phyloP scores from a whole-genome alignment of 1,140 invertebrate genomes.

The Epicauta chinensis region DNA sequence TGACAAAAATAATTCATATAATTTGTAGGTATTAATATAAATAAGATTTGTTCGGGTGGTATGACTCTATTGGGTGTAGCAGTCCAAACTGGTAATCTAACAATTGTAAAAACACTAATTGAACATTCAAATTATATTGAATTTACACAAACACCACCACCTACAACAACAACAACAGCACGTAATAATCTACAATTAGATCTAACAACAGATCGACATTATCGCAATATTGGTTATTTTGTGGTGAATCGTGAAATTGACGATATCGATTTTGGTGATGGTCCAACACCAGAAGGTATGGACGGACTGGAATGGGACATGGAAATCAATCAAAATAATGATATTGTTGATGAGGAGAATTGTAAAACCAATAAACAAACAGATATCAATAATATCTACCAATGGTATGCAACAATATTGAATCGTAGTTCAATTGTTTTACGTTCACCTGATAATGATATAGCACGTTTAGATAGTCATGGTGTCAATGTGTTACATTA shows the following conservation, averaged over 20 bases:
- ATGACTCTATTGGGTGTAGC: constrained; percentile 45
- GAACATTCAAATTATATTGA: constrained; percentile 17
- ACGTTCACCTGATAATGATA: constrained; percentile 36
- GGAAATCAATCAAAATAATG: constrained; percentile 42
- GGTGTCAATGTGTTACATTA: constrained; percentile 54
- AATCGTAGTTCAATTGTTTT: constrained; percentile 47
- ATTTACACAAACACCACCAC: constrained; percentile 12
- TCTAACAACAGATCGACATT: constrained; percentile 18
- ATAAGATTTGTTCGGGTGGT: constrained; percentile 44
- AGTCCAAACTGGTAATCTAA: constrained; percentile 44
- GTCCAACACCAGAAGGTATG: constrained; percentile 54
- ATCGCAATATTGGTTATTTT: constrained; percentile 43
- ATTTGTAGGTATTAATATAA: constrained; percentile 45
- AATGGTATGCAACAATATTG: constrained; percentile 51
- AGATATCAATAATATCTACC: constrained; percentile 37
- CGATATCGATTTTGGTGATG: constrained; percentile 43
- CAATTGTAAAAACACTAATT: constrained; percentile 42
- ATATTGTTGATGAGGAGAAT: neutral
- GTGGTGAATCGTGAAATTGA: constrained; percentile 38
- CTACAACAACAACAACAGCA: constrained; percentile 9
- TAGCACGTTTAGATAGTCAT: constrained; percentile 45
- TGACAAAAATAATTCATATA: constrained; percentile 6
- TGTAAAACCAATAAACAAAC: constrained; percentile 31
- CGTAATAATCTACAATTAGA: constrained; percentile 29
- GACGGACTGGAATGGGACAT: constrained; percentile 54